Base-by-base conservation (phyloP, 2,113 vertebrate genomes). In the Epinephelus moara region DNA sequence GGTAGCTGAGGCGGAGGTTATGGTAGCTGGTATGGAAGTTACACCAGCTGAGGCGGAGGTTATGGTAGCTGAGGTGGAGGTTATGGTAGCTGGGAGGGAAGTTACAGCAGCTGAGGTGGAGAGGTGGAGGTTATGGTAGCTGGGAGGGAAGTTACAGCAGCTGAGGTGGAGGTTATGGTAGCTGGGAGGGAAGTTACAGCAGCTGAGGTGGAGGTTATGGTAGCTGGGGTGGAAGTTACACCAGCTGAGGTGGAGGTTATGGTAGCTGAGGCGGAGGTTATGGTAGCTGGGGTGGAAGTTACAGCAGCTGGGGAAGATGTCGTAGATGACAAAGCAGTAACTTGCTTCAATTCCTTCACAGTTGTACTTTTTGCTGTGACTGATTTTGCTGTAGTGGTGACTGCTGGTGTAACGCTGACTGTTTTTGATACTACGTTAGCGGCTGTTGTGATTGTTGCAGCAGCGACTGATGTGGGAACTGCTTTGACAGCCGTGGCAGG, bases 381-480 rank as follows among this genome's bases (percentile, higher is more conserved):
- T 12, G 81, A 15, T 47, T 66, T 77, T 3, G 55, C 67, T 83
- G 85, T 50, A 60, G 82, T 66, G 53, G 55, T 42, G 50, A 52
- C 73, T 27, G 73, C 19, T 83, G 73, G 25, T 52, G 71, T 33
- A 23, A 30, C 37, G 23, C 47, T 74, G 10, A 23, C 23, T 4
- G 75, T 17, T 42, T 80, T 8, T 63, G 84, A 49, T 30, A 27
- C 2, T 19, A 66, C 9, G 1, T 55, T 21, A 9, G 78, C 3
- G 18, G 71, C 64, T 62, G 78, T 50, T 75, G 64, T 11, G 62
- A 42, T n/a, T 0, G 47, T 11, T 7, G 74, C 5, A 27, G 49
- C 25, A 33, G 69, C 50, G n/a, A n/a, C 52, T 57, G 84, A 69
- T 37, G 80, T 12, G 27, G 85, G 27, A 61, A 13, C 45, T 7